A percentile compares a stretch with the other conserved stretches of the same genome.
phyloP scores from a whole-genome alignment of 1,140 invertebrate genomes.

The Scaptomyza montana region DNA sequence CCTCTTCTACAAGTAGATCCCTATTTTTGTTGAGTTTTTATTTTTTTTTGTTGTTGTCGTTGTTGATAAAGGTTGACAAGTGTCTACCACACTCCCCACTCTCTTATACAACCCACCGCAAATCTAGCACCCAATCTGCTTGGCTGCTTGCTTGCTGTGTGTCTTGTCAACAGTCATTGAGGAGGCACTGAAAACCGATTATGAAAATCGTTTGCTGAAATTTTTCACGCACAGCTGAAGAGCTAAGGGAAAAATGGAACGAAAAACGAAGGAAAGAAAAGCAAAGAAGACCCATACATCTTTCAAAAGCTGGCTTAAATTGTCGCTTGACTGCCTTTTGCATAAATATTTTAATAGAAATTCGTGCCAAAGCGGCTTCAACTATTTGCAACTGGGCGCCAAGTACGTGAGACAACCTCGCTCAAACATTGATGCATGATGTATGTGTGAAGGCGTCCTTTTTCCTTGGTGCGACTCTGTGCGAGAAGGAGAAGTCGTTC shows the following conservation, averaged over 20 bases:
- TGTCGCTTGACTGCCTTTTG: conserved; percentile 61
- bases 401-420: conserved; percentile 12
- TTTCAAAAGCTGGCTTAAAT: conserved; percentile 42
- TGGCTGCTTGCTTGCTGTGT: neutral
- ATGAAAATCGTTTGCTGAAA: conserved; percentile 78
- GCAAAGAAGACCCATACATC: neutral
- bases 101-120: neutral
- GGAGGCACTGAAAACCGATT: conserved; percentile 71
- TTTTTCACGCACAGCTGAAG: conserved; percentile 59
- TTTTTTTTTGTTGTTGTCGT: conserved; percentile 28
- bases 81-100: neutral
- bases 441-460: neutral
- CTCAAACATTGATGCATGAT: conserved; percentile 60
- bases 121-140: conserved; percentile 1
- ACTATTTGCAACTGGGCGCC: conserved; percentile 70
- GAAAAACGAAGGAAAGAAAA: no score
- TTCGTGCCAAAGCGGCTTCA: conserved; percentile 67
- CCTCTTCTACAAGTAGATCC: conserved; percentile 17
- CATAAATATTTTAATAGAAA: conserved; percentile 83
- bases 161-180: conserved; percentile 70
- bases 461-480: neutral
- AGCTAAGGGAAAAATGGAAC: neutral
- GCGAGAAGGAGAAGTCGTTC: neutral
- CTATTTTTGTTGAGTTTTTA: conserved; percentile 26
- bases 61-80: conserved; percentile 82